Percentiles rank a stretch among this genome's conserved stretches.
phyloP scores from a whole-genome alignment of 2,113 vertebrate genomes.

The Cacatua alba region DNA sequence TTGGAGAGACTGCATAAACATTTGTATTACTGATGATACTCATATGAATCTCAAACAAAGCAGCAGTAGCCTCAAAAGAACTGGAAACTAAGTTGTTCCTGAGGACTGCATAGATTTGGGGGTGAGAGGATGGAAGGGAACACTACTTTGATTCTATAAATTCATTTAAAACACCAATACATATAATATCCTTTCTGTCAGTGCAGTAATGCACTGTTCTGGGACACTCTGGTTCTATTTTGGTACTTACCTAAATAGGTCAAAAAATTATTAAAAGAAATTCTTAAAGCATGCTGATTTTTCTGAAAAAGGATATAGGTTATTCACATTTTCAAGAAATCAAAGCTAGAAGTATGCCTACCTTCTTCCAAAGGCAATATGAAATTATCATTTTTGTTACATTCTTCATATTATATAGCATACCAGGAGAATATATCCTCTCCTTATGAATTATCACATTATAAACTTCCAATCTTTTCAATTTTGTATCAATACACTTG shows the following conservation, averaged over 20 bases:
- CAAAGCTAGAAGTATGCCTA: not conserved
- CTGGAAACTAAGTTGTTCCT: not conserved
- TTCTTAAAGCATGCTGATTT: not conserved
- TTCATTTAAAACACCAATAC: not conserved
- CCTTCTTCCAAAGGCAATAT: not conserved
- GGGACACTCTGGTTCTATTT: constrained; percentile 26
- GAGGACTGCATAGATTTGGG: not conserved
- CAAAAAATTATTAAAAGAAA: constrained; percentile 8
- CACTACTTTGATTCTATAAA: not conserved
- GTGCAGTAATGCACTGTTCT: not conserved
- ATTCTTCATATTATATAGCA: not conserved
- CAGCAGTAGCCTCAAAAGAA: not conserved
- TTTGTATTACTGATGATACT: not conserved
- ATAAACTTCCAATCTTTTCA: not conserved
- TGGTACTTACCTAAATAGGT: constrained; percentile 15
- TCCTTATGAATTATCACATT: not conserved
- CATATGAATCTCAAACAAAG: not conserved
- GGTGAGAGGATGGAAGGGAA: not conserved
- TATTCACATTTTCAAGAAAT: not conserved
- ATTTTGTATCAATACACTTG: not conserved
- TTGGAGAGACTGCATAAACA: not conserved
- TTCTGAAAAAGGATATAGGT: not conserved
- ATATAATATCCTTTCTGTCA: not conserved
- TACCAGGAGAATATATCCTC: not conserved
- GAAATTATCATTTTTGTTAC: not conserved